Evolutionary conservation across 2,113 vertebrate genomes (phyloP), one percentile per base, ranked within the genome.

Genomic region (Brachyhypopomus gauderio): DNA sequence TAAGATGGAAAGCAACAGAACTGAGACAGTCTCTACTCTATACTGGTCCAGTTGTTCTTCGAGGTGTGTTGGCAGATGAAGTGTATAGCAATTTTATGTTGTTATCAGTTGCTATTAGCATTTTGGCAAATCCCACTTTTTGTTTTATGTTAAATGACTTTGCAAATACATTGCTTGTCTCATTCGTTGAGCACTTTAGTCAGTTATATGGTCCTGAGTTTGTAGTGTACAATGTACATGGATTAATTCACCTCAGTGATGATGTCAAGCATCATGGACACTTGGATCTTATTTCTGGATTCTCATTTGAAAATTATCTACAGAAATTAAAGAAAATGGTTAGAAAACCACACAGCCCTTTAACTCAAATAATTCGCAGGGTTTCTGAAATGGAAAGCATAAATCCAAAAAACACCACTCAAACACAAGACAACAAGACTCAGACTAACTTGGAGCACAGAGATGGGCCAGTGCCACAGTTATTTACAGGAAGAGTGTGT

Each of bases 1-100:
- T 59, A 16, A 76, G 22, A 77, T 81, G 83, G 83, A 81, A 84
- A 62, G 83, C 67, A 41, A 84, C 78, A 48, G 73, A 81, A 72
- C 34, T 84, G 4, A 60, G 58, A 22, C 73, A 84, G 22, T 81
- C 77, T 25, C 69, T 81, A 48, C 59, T 84, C 38, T 84, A 75
- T 72, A 84, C 77, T 25, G 72, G 72, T 63, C 72, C 72, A 66
- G 38, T 84, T 72, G 67, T 67, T 77, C 69, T 84, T 25, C 23
- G 17, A 14, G 74, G 79, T 77, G 66, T 81, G 27, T 72, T 84
- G 67, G 38, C 22, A 62, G 58, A 69, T 12, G 64, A 76, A 48
- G 58, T 73, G 1, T 84, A 81, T 67, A 36, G 71, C 38, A 84
- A 83, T 30, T 79, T 79, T 34, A 79, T 83, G 71, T 69, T 83